Base-by-base conservation (phyloP, 2,888 invertebrate species). In the Ypsolopha sequella region DNA sequence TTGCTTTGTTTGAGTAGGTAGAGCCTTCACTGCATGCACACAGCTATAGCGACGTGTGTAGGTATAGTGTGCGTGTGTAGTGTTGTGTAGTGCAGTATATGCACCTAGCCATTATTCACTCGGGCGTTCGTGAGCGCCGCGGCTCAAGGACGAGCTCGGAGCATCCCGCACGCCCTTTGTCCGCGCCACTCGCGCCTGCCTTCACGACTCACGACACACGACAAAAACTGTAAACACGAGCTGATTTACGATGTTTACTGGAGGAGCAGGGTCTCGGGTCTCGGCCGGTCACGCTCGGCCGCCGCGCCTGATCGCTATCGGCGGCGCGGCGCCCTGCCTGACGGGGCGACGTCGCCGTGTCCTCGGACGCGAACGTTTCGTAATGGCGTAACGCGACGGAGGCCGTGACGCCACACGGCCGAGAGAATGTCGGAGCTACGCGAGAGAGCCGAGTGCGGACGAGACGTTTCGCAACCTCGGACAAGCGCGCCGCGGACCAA, bases 1-100 rank as follows among this genome's bases (percentile, higher is more conserved):
- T 75, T 78, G 85, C 85, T 86, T 86, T 86, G 85, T 86, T 82
- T 77, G 81, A 81, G 74, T 75, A 78, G 72, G 75, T 76, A 78
- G 79, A 84, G 84, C 82, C 82, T 85, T 79, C 80, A 70, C 72
- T 75, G 77, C 77, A 71, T 75, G 77, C 77, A 71, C 77, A 66
- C 67, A 70, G 59, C 68, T 76, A 75, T 75, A 78, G 60, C 68
- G 69, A 70, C 76, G 73, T 67, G 67, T 71, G 73, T 71, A 74
- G 76, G 70, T 66, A 73, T 71, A 69, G 69, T 66, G 68, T 73
- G 65, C 62, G 69, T 67, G 68, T 69, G 62, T 44, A 9, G 65
- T 70, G 73, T 74, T 73, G 68, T 67, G 69, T 62, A 63, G 63
- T 64, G 55, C 63, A 14, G 64, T 70, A 63, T 73, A 74, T 79